Evolutionary conservation across 2,888 invertebrate species (phyloP), one percentile per base, ranked within the genome.

Genomic region (Labia minor): DNA sequence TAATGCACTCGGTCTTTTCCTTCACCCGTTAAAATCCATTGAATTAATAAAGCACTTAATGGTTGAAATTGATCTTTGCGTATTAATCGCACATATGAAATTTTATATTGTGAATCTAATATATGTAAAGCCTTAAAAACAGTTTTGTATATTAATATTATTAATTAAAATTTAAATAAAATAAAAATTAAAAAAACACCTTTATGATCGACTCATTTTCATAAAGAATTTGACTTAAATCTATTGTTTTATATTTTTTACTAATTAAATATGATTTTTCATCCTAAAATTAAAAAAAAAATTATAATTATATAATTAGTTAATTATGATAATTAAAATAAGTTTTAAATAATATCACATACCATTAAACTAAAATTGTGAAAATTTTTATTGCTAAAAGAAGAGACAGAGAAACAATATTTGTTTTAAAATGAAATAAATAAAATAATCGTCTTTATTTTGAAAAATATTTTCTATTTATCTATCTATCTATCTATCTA

Each of bases 21-120:
- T 49, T 49, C 49, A 2, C 16, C 49, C 2, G 49, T 49, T 49
- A 49, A 49, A 49, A 49, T 49, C 49, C 49, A 49, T 49, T 11
- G 49, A 49, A 49, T 49, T 49, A 49, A 49, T 49, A 49, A 49
- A n/a, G 49, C 49, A 16, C 49, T 49, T 16, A 49, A 49, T 49
- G 49, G 49, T 49, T 49, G 49, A 49, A 49, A 49, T 49, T 49
- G 3, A 49, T 49, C 49, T 8, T 11, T 16, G 14, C 49, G 49
- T n/a, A 49, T 16, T 16, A 49, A n/a, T 11, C 49, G 49, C 16
- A 49, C 49, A 49, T 49, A 3, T n/a, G 49, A 49, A 8, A 49
- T 4, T 14, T 49, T 49, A 49, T 49, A 49, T 3, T 49, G n/a
- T 11, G 49, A 49, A 8, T 49, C 49, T 2, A 49, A 8, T 16